Conservation (phyloP, 2,888 invertebrate genomes). For the Charanyca ferruginea region DNA sequence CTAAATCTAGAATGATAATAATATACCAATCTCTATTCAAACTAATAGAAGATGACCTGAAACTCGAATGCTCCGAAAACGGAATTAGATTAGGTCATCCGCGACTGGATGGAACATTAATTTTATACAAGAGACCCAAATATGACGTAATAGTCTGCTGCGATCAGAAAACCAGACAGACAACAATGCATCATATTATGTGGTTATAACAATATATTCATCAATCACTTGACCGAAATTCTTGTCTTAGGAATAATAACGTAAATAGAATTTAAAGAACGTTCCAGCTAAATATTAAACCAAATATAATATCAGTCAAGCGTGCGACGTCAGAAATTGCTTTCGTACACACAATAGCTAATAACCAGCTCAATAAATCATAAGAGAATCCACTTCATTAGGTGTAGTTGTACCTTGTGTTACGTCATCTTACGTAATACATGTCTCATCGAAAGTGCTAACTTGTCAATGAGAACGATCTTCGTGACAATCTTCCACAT, state of each 20-base stretch:
- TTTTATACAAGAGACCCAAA: slow-evolving; percentile 39
- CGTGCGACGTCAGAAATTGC: slow-evolving; percentile 21
- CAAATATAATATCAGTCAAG: background rate
- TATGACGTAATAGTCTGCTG: slow-evolving; percentile 40
- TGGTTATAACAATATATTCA: slow-evolving; percentile 1
- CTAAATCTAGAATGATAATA: slow-evolving; percentile 1
- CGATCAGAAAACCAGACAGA: slow-evolving; percentile 33
- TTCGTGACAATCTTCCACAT: slow-evolving; percentile 18
- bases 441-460: slow-evolving; percentile 37
- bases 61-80: slow-evolving; percentile 35
- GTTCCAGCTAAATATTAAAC: too few species aligned
- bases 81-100: slow-evolving; percentile 56
- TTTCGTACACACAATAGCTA: slow-evolving; percentile 55
- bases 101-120: slow-evolving; percentile 40
- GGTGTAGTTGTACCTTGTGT: slow-evolving; percentile 57
- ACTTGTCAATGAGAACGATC: slow-evolving; percentile 24
- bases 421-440: slow-evolving; percentile 45
- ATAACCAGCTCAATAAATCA: slow-evolving; percentile 59
- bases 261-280: background rate
- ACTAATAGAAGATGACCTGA: slow-evolving; percentile 37
- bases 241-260: background rate
- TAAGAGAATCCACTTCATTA: slow-evolving; percentile 62
- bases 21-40: slow-evolving; percentile 19
- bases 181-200: slow-evolving; percentile 9
- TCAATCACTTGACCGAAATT: slow-evolving; percentile 15